Evolutionary conservation across 2,888 invertebrate genomes (phyloP), one percentile per base, ranked within the genome.

Genomic region (Nephrotoma flavescens): DNA sequence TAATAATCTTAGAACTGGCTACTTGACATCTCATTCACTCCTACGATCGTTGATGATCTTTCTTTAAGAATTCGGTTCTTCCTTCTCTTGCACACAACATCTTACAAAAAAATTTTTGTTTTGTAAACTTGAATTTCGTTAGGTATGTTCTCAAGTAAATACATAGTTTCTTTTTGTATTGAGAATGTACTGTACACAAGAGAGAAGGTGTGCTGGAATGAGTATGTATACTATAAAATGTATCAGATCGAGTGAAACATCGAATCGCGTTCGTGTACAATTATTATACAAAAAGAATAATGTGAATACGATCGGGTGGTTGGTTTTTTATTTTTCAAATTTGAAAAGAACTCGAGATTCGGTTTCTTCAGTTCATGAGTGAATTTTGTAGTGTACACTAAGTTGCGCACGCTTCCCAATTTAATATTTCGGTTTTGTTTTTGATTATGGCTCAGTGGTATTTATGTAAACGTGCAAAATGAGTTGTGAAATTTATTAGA

Each of bases 21-120:
- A 85, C 85, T 19, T 85, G 85, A 45, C 45, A 85, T 85, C 85
- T 85, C 85, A 85, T 44, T 85, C 85, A 85, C 85, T 85, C 85
- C 85, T 44, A 85, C 85, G 44, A 85, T 42, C 15, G 71, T 71
- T 31, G 11, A 84, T 42, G 42, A 84, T 84, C 84, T 84, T 42
- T 84, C 84, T 84, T 42, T n/a, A n/a, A 83, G 7, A 71, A 71
- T 71, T 71, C 84, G 15, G 42, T 42, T 42, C 4, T 84, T 15
- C 42, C 84, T 84, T 42, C n/a, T 84, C 84, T 84, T 42, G 12
- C 15, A 84, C n/a, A 41, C n/a, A 84, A 84, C n/a, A 41, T 83
- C 84, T 41, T 12, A 11, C 84, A 83, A 83, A 9, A 83, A 52
- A 15, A 15, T 6, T 44, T 44, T 44, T 44, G 1, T 44, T 52